Base-by-base conservation (phyloP, 2,113 vertebrate genomes). In the Poecilia latipinna region DNA sequence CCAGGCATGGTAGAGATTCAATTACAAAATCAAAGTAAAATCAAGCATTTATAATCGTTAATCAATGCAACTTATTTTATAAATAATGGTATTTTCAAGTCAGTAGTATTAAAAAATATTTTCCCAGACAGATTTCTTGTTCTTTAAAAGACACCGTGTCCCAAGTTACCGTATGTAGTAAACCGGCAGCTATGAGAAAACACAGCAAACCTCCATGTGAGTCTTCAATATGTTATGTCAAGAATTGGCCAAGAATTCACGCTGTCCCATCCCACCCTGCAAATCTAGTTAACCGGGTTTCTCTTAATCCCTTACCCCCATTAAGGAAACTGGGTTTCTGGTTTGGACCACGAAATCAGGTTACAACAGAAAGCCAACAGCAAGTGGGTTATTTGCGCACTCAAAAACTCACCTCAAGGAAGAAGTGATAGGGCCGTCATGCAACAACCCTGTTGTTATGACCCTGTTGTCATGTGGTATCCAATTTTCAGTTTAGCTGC, bases 301-400 rank as follows among this genome's bases (percentile, higher is more conserved):
- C 65, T 73, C 54, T 70, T 70, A 76, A 84, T 86, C 68, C 60
- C n/a, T 68, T 26, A 61, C 63, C 65, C 57, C 60, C 19, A 33
- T 80, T 61, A 72, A 61, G 12, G 79, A 82, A 85, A 83, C 68
- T 33, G 2, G 79, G 72, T 82, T 89, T 80, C 67, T 78, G 71
- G 70, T 37, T 69, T 70, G 10, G 70, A 32, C 67, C 17, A 60
- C 70, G 68, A 84, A 84, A 82, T 29, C 51, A 84, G 78, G 83
- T 86, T 84, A 83, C 42, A 29, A 24, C 12, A 71, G 70, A 54
- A 39, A 69, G 63, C 32, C 42, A n/a, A 24, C 19, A 71, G 70
- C 51, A 32, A 69, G 60, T 32, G 28, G 63, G 42, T 70, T 35
- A 65, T 63, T 39, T 13, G 35, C 26, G 42, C 39, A 68, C 28